These are phyloP conservation scores for Eupithecia pulchellata DNA, from an alignment of 2,888 invertebrate species.

Conservation along the genomic window DNA sequence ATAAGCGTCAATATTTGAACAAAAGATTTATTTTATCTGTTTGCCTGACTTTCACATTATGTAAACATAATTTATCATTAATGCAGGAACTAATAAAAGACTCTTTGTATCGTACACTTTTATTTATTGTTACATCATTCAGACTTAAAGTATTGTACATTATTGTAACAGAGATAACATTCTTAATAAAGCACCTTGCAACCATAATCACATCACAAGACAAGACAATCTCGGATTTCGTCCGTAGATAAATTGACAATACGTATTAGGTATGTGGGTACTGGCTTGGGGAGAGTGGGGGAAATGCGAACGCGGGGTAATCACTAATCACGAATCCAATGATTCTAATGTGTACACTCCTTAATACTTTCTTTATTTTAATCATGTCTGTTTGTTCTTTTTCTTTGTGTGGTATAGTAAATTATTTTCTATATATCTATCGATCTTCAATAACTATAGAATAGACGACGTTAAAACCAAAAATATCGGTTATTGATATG, in stretches of 20 bases:
- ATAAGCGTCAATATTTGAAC: background rate
- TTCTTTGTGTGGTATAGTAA: no score
- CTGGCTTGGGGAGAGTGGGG: no score
- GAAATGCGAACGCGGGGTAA: no score
- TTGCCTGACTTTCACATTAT: background rate
- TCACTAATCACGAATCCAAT: no score
- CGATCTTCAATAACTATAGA: no score
- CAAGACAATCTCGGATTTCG: background rate
- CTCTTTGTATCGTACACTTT: background rate
- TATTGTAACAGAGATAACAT: background rate
- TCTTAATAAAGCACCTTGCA: conserved; percentile 1
- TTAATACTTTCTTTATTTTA: no score
- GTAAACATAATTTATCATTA: background rate
- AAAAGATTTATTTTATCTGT: background rate
- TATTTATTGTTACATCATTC: conserved; percentile 2
- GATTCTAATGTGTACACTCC: no score
- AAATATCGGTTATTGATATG: no score
- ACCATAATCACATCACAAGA: background rate
- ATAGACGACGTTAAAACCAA: no score
- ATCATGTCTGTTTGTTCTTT: no score
- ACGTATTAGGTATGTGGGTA: background rate
- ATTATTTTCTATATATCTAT: no score
- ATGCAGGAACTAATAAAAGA: background rate
- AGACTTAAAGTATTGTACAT: conserved; percentile 7
- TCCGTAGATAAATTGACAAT: background rate